Percentiles rank a stretch among this genome's conserved stretches.
phyloP scores from a whole-genome alignment of 2,113 vertebrate genomes.

The Speoplatyrhinus poulsoni region DNA sequence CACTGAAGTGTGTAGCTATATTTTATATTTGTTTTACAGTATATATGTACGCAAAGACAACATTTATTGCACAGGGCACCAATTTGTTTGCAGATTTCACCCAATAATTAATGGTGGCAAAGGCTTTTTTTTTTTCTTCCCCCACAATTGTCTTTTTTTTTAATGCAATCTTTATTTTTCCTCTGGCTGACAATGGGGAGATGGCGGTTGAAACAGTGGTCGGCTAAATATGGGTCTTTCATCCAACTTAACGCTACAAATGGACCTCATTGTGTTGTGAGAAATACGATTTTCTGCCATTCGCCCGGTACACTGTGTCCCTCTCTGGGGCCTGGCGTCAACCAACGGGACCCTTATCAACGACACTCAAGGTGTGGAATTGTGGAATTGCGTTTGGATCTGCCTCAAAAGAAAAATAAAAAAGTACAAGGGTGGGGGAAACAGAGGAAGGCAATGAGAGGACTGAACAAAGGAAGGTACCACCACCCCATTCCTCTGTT shows the following conservation, averaged over 20 bases:
- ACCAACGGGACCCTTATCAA: conserved; percentile 72
- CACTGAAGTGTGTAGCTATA: no score
- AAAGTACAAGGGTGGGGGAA: background rate
- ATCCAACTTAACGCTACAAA: conserved; percentile 76
- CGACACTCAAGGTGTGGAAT: conserved; percentile 74
- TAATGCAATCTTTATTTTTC: conserved; percentile 64
- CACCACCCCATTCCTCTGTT: no score
- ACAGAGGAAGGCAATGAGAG: conserved; percentile 3
- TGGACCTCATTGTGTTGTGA: conserved; percentile 78
- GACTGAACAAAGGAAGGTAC: background rate
- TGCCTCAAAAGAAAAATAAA: conserved; percentile 51
- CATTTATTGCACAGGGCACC: no score
- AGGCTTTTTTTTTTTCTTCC: conserved; percentile 36
- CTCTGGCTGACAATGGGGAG: conserved; percentile 52
- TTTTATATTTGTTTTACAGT: no score
- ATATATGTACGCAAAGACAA: no score
- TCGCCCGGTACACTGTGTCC: conserved; percentile 54
- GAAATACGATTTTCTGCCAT: conserved; percentile 77
- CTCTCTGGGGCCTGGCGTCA: conserved; percentile 59
- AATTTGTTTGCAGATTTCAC: conserved; percentile 10
- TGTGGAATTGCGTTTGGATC: conserved; percentile 70
- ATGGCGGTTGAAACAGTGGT: conserved; percentile 53
- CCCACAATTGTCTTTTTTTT: conserved; percentile 40
- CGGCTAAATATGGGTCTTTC: conserved; percentile 72
- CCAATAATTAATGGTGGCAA: conserved; percentile 58